phyloP scores from a whole-genome alignment of 2,888 invertebrate genomes.

The Pseudococcus viburni region DNA sequence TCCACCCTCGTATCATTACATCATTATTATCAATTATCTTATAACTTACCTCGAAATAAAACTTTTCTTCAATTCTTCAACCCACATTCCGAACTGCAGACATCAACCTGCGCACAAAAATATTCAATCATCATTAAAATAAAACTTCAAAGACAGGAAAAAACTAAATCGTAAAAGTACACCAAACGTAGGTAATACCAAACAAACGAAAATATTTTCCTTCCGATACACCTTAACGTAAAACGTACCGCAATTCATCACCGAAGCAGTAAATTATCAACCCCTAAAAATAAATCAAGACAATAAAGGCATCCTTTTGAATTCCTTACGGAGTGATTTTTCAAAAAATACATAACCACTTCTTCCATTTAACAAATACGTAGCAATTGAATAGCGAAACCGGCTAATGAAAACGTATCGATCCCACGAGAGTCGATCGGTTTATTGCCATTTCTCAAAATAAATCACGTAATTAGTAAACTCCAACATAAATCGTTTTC shows the following conservation, averaged over 20 bases:
- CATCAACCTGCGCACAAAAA: not conserved
- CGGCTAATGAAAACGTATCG: not conserved
- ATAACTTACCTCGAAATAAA: not conserved
- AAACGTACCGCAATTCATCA: not conserved
- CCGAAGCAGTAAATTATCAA: not conserved
- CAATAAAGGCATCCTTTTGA: not conserved
- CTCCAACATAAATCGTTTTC: not conserved
- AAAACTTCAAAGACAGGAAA: not conserved
- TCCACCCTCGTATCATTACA: too few relatives aligned
- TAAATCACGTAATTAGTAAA: conserved; percentile 17
- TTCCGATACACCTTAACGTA: not conserved
- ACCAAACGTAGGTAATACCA: not conserved
- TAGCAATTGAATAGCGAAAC: not conserved
- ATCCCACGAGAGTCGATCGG: conserved; percentile 18
- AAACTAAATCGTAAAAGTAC: not conserved
- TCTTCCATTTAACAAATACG: not conserved
- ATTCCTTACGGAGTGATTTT: not conserved
- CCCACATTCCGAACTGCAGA: not conserved
- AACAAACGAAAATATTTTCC: not conserved
- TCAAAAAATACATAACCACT: conserved; percentile 13
- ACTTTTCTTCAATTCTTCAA: not conserved
- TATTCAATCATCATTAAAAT: not conserved
- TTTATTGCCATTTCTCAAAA: conserved; percentile 13
- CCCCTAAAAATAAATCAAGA: conserved; percentile 4
- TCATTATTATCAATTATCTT: too few relatives aligned